These are phyloP conservation scores for Volucella bombylans DNA, from an alignment of 2,888 invertebrate genomes.

Conservation along the genomic window DNA sequence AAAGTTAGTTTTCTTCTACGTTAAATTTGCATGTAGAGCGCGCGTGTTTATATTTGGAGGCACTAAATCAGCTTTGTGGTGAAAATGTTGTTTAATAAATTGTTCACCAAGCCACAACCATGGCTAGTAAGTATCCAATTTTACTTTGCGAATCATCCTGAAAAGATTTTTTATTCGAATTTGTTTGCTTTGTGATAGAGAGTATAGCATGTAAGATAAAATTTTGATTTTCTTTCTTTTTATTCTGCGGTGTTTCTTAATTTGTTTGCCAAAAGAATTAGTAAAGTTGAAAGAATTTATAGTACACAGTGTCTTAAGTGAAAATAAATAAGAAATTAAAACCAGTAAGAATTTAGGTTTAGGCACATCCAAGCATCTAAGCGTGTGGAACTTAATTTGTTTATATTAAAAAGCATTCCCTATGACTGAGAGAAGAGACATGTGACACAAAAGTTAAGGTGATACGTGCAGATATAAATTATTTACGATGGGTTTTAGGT, in stretches of 20 bases:
- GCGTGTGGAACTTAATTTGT: too few relatives aligned
- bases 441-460: neutral
- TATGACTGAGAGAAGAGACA: neutral
- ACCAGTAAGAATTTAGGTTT: constrained; percentile 4
- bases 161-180: constrained; percentile 79
- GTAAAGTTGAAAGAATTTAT: constrained; percentile 29
- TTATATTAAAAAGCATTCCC: neutral
- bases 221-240: constrained; percentile 18
- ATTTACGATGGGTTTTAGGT: neutral
- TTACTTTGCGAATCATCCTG: constrained; percentile 88
- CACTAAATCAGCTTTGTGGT: constrained; percentile 39
- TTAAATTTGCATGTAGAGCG: constrained; percentile 40
- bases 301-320: constrained; percentile 48
- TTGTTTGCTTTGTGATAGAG: constrained; percentile 65
- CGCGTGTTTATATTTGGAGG: constrained; percentile 11
- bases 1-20: constrained; percentile 18
- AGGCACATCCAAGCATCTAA: neutral
- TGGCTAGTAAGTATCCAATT: constrained; percentile 86
- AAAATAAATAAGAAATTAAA: constrained; percentile 33
- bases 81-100: constrained; percentile 28
- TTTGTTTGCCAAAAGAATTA: constrained; percentile 43
- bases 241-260: constrained; percentile 31
- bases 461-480: neutral
- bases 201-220: constrained; percentile 42
- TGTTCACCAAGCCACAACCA: constrained; percentile 85